phyloP scores from a whole-genome alignment of 1,140 invertebrate genomes.

The Conus betulinus region DNA sequence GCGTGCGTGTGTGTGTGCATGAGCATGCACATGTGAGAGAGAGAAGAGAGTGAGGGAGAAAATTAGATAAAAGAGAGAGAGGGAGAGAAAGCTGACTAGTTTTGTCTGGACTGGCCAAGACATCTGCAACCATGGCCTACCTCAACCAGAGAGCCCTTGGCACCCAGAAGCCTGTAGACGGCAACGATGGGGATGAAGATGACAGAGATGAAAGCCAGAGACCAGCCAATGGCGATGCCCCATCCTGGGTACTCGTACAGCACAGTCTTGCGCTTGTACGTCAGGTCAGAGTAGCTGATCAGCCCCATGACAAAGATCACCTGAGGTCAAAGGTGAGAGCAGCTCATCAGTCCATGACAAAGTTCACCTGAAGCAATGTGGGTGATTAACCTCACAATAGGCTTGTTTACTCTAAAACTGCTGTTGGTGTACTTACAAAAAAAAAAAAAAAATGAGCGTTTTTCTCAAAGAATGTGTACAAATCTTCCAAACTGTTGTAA shows the following conservation, averaged over 20 bases:
- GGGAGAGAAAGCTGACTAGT: too few relatives aligned
- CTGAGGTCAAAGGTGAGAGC: conserved; percentile 77
- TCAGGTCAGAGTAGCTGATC: conserved; percentile 78
- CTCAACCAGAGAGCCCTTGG: conserved; percentile 60
- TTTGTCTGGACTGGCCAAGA: too few relatives aligned
- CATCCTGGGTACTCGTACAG: conserved; percentile 66
- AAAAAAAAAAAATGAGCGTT: too few relatives aligned
- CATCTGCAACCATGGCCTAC: conserved; percentile 36
- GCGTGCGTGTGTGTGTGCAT: too few relatives aligned
- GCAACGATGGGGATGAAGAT: conserved; percentile 66
- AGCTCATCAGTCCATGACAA: conserved; percentile 79
- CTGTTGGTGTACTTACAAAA: conserved; percentile 75
- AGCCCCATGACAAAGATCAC: conserved; percentile 81
- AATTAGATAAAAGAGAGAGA: too few relatives aligned
- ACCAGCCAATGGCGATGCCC: conserved; percentile 69
- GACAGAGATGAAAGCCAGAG: conserved; percentile 59
- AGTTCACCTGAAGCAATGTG: conserved; percentile 77
- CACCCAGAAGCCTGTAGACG: conserved; percentile 51
- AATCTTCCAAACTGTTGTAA: too few relatives aligned
- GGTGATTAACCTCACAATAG: not conserved
- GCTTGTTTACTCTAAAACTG: not conserved
- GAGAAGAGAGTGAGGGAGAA: too few relatives aligned
- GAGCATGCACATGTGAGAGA: too few relatives aligned
- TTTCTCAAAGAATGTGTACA: too few relatives aligned
- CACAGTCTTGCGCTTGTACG: conserved; percentile 73